Evolutionary conservation across 1,140 invertebrate genomes (phyloP).

Genomic region (Callitettix versicolor): DNA sequence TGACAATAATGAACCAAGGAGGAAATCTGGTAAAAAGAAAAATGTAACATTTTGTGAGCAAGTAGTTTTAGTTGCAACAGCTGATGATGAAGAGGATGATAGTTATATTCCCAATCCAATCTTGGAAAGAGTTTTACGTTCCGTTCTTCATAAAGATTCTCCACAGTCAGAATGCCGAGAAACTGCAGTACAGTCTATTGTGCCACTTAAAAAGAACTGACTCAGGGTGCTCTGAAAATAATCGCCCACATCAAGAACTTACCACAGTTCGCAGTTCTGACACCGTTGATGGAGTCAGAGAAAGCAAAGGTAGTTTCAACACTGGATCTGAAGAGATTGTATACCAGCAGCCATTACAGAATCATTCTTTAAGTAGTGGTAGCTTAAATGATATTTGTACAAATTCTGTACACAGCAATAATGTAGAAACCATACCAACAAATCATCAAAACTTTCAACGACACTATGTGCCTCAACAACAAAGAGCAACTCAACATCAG

Average conservation of each 20-base stretch:
- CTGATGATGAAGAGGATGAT: slow-evolving; percentile 81
- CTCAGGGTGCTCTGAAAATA: slow-evolving; percentile 22
- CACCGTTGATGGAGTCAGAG: neutral
- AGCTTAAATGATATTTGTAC: too few relatives aligned
- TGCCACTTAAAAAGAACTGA: slow-evolving; percentile 29
- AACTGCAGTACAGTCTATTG: slow-evolving; percentile 26
- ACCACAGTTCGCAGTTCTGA: neutral
- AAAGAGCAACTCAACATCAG: neutral
- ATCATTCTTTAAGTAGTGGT: too few relatives aligned
- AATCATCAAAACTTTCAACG: neutral
- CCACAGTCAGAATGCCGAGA: slow-evolving; percentile 22
- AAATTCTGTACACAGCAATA: neutral
- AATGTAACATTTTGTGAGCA: slow-evolving; percentile 90
- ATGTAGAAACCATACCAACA: neutral
- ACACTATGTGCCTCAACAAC: neutral
- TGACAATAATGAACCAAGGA: slow-evolving; percentile 19
- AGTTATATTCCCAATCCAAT: slow-evolving; percentile 86
- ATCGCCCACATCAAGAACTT: slow-evolving; percentile 1
- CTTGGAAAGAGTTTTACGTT: slow-evolving; percentile 70
- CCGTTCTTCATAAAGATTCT: slow-evolving; percentile 55
- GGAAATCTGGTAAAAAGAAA: slow-evolving; percentile 66
- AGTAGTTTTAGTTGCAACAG: slow-evolving; percentile 81
- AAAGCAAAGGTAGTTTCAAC: too few relatives aligned
- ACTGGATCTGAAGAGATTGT: too few relatives aligned
- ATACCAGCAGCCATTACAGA: too few relatives aligned